Conservation (phyloP, 2,797 vertebrate species). For the Gallinago solitaria region DNA sequence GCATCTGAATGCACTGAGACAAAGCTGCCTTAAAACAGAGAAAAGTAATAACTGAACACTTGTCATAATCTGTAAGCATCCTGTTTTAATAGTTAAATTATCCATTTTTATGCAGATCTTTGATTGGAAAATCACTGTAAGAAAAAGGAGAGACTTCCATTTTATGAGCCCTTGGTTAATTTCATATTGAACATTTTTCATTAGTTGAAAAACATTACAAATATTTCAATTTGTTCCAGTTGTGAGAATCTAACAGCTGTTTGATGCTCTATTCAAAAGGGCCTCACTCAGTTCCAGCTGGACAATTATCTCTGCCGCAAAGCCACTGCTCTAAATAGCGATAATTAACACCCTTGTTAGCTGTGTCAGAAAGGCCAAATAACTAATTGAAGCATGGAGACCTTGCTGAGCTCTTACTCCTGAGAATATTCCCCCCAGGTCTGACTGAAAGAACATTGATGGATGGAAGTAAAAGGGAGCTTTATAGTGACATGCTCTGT, state of each 20-base stretch:
- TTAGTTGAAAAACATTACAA: constrained; percentile 19
- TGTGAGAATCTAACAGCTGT: constrained; percentile 42
- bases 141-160: neutral
- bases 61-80: neutral
- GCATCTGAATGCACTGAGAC: neutral
- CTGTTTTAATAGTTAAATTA: constrained; percentile 5
- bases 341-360: constrained; percentile 63
- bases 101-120: neutral
- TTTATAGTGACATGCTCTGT: neutral
- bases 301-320: constrained; percentile 51
- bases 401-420: constrained; percentile 31
- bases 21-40: neutral
- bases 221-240: constrained; percentile 55
- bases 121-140: neutral
- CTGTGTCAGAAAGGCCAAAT: constrained; percentile 60
- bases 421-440: constrained; percentile 27
- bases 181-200: constrained; percentile 12
- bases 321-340: constrained; percentile 23
- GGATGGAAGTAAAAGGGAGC: constrained; percentile 16
- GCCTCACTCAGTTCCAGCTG: constrained; percentile 47
- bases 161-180: constrained; percentile 1
- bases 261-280: constrained; percentile 32
- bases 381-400: constrained; percentile 52
- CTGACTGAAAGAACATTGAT: constrained; percentile 11
- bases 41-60: neutral